phyloP scores from a whole-genome alignment of 2,888 invertebrate genomes.

The Trissonchulus latispiculum region DNA sequence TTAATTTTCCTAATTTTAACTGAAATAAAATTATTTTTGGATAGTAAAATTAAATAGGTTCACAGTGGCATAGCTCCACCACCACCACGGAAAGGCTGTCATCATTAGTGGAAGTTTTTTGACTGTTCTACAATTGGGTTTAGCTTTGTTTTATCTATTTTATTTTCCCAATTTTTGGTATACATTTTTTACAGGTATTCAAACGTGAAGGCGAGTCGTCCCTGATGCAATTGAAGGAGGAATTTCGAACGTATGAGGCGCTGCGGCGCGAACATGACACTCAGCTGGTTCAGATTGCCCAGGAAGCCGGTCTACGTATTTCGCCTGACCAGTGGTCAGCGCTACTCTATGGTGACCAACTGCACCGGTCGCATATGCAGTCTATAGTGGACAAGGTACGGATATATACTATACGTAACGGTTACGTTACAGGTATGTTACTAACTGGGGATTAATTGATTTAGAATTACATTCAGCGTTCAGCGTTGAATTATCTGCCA shows the following conservation, averaged over 20 bases:
- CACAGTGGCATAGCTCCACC: no score
- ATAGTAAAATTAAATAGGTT: no score
- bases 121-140: no score
- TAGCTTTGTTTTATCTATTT: neutral
- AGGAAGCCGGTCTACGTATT: constrained; percentile 88
- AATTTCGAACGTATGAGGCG: constrained; percentile 86
- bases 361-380: constrained; percentile 96
- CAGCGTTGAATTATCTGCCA: no score
- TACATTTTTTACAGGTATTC: constrained; percentile 58
- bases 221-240: constrained; percentile 71
- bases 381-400: constrained; percentile 51
- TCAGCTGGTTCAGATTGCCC: constrained; percentile 95
- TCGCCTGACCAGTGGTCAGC: constrained; percentile 98
- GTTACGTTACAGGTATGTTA: no score
- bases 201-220: constrained; percentile 94
- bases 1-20: no score
- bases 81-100: no score
- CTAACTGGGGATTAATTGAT: no score
- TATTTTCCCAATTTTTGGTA: constrained; percentile 16
- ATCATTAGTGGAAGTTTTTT: no score
- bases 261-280: constrained; percentile 89
- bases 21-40: no score
- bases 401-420: no score
- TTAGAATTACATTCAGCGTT: no score
- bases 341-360: constrained; percentile 82